These are phyloP conservation scores for Tholera decimalis DNA, from an alignment of 2,888 invertebrate genomes.

Conservation along the genomic window DNA sequence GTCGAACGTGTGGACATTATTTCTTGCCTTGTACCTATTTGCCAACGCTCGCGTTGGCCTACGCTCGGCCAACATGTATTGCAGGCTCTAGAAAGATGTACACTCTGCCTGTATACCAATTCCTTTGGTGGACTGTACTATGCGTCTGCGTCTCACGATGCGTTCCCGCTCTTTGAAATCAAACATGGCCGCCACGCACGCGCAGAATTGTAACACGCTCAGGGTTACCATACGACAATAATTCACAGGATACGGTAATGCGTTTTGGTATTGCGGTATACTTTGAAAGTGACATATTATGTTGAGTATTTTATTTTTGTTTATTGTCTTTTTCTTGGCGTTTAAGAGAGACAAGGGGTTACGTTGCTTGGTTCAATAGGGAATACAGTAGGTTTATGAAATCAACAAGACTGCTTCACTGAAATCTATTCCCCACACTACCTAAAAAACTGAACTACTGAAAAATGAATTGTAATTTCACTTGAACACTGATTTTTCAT, in stretches of 20 bases:
- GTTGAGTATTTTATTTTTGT: neutral
- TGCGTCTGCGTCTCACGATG: slow-evolving; percentile 59
- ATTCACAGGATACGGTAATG: slow-evolving; percentile 62
- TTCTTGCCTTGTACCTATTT: too few relatives aligned
- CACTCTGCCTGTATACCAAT: neutral
- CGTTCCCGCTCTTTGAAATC: slow-evolving; percentile 67
- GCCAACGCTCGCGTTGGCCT: too few relatives aligned
- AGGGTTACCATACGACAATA: slow-evolving; percentile 61
- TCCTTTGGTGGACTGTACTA: slow-evolving; percentile 18
- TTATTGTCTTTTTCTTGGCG: neutral
- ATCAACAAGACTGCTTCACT: too few relatives aligned
- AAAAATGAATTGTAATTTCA: neutral
- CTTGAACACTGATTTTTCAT: neutral
- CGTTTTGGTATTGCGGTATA: slow-evolving; percentile 29
- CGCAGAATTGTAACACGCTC: slow-evolving; percentile 66
- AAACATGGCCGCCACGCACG: slow-evolving; percentile 67
- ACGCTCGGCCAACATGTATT: too few relatives aligned
- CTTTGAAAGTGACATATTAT: slow-evolving; percentile 26
- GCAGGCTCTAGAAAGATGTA: neutral
- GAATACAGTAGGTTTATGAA: too few relatives aligned
- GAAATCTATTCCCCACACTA: too few relatives aligned
- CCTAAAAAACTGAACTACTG: too few relatives aligned
- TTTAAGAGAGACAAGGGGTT: neutral
- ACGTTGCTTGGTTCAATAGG: neutral
- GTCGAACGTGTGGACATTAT: too few relatives aligned